Conservation (phyloP, 1,140 invertebrate species). For the Globodera ellingtonae region DNA sequence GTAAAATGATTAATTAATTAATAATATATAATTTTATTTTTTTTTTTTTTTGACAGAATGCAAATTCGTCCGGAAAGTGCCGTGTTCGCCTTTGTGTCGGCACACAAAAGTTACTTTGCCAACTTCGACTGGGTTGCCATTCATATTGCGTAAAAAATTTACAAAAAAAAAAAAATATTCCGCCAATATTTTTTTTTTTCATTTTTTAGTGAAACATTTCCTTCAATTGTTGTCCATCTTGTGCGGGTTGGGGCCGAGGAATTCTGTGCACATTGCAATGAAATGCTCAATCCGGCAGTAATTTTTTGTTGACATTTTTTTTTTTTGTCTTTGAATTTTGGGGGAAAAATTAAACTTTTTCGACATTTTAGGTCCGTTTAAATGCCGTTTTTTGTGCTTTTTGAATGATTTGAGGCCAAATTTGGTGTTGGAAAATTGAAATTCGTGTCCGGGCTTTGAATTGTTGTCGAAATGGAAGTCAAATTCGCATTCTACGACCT, state of each 20-base stretch:
- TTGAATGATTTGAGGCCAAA: too few species aligned
- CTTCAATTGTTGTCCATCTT: conserved; percentile 1
- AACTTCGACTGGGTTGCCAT: conserved; percentile 25
- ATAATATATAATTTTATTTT: neutral
- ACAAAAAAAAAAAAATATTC: neutral
- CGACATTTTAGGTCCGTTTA: neutral
- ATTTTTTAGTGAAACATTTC: conserved; percentile 22
- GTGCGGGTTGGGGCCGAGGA: conserved; percentile 15
- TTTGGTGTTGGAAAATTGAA: neutral
- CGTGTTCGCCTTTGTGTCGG: conserved; percentile 12
- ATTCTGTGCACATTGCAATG: conserved; percentile 20
- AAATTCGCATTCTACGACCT: neutral
- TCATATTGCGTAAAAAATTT: conserved; percentile 14
- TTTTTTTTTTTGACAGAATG: conserved; percentile 18
- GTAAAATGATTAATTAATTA: too few species aligned
- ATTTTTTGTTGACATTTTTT: neutral
- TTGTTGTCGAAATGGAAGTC: neutral
- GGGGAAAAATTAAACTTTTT: neutral
- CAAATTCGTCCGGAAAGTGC: conserved; percentile 19
- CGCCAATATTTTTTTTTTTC: neutral
- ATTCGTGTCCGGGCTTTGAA: neutral
- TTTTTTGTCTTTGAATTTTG: neutral
- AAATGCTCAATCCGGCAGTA: conserved; percentile 1
- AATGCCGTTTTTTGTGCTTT: neutral
- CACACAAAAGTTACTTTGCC: conserved; percentile 8